Percentiles rank a stretch among this genome's conserved stretches.
phyloP scores from a whole-genome alignment of 2,888 invertebrate species.

The Phaedon cochleariae region DNA sequence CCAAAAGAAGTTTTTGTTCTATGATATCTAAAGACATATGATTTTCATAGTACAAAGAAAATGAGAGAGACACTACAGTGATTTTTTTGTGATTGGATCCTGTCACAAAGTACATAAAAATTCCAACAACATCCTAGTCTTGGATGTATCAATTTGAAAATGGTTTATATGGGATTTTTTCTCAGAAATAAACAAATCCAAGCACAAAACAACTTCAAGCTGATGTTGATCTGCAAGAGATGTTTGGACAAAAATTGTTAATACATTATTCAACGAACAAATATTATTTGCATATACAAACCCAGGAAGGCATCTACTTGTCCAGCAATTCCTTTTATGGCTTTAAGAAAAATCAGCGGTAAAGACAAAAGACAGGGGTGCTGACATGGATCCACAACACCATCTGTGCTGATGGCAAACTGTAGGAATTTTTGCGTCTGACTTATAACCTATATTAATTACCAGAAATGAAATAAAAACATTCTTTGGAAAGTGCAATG shows the following conservation, averaged over 20 bases:
- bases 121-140: no score
- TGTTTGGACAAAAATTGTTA: not conserved
- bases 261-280: not conserved
- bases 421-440: conserved; percentile 80
- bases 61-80: not conserved
- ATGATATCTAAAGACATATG: not conserved
- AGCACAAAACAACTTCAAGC: not conserved
- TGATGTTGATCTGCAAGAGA: not conserved
- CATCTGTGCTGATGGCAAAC: conserved; percentile 80
- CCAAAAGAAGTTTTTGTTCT: not conserved
- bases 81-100: not conserved
- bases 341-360: conserved; percentile 90
- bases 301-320: conserved; percentile 96
- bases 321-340: conserved; percentile 91
- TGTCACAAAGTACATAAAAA: not conserved
- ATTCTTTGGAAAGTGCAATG: no score
- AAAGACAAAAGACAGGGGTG: conserved; percentile 86
- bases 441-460: conserved; percentile 60
- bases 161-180: not conserved
- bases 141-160: no score
- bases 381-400: conserved; percentile 87
- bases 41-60: not conserved
- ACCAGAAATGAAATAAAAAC: not conserved
- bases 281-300: conserved; percentile 61
- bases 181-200: not conserved